Conservation (phyloP, 2,797 vertebrate genomes). For the Pseudochirops cupreus region DNA sequence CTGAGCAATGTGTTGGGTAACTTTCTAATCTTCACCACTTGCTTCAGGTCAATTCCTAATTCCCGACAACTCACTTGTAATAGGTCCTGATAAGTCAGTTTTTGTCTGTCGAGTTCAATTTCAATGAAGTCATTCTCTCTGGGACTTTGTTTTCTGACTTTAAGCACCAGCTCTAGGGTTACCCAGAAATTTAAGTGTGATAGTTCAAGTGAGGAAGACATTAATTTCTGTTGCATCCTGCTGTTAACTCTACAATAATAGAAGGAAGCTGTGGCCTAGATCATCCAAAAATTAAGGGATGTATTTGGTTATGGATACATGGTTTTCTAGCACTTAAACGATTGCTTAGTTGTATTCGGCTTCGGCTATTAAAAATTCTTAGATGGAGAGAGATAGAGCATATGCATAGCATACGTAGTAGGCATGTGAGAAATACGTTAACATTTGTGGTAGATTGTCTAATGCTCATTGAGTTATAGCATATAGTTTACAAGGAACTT, state of each 20-base stretch:
- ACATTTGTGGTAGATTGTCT: background rate
- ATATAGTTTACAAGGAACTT: background rate
- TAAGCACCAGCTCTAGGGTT: slow-evolving; percentile 91
- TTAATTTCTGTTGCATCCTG: background rate
- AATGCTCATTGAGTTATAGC: background rate
- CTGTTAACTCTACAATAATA: background rate
- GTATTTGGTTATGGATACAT: background rate
- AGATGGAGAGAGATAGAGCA: background rate
- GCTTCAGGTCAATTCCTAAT: slow-evolving; percentile 89
- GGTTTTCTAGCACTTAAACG: background rate
- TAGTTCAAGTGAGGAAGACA: slow-evolving; percentile 39
- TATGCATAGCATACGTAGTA: background rate
- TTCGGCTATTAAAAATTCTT: background rate
- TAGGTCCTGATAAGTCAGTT: slow-evolving; percentile 92
- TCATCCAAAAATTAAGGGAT: background rate
- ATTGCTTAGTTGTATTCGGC: background rate
- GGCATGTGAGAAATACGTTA: background rate
- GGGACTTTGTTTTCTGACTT: slow-evolving; percentile 93
- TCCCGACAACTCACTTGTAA: slow-evolving; percentile 93
- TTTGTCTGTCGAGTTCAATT: slow-evolving; percentile 94
- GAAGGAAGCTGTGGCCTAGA: background rate
- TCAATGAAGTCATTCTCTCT: slow-evolving; percentile 95
- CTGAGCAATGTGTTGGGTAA: slow-evolving; percentile 94
- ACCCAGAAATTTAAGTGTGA: slow-evolving; percentile 13
- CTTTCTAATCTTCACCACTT: slow-evolving; percentile 95